phyloP scores from a whole-genome alignment of 2,113 vertebrate genomes.

The Sebastes schlegelii region DNA sequence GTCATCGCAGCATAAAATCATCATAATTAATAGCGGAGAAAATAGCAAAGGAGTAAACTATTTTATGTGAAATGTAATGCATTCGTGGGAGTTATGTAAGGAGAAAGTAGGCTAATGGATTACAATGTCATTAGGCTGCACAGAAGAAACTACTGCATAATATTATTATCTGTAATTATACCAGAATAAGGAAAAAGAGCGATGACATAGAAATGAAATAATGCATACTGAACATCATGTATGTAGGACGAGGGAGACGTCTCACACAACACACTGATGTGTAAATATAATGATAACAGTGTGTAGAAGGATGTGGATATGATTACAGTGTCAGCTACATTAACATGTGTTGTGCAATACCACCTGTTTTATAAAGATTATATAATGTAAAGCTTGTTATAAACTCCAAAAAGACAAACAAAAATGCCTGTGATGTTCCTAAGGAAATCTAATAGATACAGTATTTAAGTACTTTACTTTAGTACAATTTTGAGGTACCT shows the following conservation, averaged over 20 bases:
- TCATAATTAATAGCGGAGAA: not conserved
- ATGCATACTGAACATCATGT: too few species aligned
- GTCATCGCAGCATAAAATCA: slow-evolving; percentile 36
- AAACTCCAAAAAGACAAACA: not conserved
- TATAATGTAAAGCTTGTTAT: not conserved
- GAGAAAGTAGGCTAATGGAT: slow-evolving; percentile 23
- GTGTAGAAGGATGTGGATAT: not conserved
- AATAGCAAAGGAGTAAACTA: not conserved
- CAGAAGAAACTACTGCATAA: not conserved
- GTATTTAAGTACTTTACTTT: not conserved
- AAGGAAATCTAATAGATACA: not conserved
- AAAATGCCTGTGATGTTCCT: not conserved
- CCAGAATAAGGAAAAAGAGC: not conserved
- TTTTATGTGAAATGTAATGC: not conserved
- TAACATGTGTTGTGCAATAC: not conserved
- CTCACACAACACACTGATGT: not conserved
- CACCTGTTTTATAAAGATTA: not conserved
- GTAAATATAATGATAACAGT: not conserved
- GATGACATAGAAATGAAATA: not conserved
- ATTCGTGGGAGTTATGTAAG: slow-evolving; percentile 22
- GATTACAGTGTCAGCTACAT: not conserved
- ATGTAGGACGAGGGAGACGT: too few species aligned
- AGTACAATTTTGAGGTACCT: not conserved
- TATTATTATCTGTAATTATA: not conserved
- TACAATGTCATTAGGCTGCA: not conserved